These are phyloP conservation scores for Xestoiulus laeticollis DNA, from an alignment of 2,888 invertebrate species.

Conservation along the genomic window DNA sequence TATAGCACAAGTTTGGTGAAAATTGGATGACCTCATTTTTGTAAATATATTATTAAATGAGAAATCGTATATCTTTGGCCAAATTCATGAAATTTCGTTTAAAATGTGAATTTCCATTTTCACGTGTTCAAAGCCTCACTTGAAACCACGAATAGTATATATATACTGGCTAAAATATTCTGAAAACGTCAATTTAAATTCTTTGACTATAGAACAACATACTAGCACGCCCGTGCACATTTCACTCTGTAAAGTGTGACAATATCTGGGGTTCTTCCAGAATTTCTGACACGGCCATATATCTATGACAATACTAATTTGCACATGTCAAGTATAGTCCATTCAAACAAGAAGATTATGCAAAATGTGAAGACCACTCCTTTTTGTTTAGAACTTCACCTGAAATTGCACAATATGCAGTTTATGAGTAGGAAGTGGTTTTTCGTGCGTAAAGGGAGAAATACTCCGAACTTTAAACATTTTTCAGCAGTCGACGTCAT, in stretches of 20 bases:
- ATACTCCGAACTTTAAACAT: neutral
- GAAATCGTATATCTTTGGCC: no score
- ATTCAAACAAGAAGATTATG: conserved; percentile 13
- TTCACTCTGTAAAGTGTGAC: neutral
- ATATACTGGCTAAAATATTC: neutral
- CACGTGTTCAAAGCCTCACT: neutral
- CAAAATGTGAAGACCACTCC: neutral
- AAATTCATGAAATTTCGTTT: neutral
- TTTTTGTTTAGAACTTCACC: neutral
- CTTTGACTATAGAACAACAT: neutral
- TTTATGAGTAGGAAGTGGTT: neutral
- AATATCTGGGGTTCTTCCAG: neutral
- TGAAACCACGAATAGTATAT: neutral
- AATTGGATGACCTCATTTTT: no score
- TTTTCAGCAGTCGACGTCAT: neutral
- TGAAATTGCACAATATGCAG: neutral
- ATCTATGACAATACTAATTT: conserved; percentile 15
- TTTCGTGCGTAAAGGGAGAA: neutral
- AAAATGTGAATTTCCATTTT: neutral
- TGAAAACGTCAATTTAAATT: neutral
- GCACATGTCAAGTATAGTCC: conserved; percentile 25
- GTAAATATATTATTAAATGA: no score
- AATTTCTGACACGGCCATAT: neutral
- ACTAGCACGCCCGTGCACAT: neutral
- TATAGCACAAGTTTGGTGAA: no score